Evolutionary conservation across 2,797 vertebrate species (phyloP).

Genomic region (Lemur catta): DNA sequence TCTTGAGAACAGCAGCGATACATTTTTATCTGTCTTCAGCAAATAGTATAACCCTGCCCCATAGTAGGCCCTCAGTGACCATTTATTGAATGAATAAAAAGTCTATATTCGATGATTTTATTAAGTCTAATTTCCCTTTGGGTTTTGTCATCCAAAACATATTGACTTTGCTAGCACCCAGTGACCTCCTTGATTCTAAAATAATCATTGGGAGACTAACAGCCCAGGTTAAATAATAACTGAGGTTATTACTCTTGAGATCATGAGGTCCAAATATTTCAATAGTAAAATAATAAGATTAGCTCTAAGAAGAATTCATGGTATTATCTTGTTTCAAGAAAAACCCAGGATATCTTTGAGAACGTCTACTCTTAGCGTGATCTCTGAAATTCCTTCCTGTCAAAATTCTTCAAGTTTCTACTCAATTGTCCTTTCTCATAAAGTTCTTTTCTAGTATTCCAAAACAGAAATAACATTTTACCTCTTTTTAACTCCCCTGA

Average conservation of each 20-base stretch:
- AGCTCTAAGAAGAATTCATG: neutral
- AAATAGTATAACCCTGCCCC: neutral
- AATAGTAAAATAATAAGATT: slow-evolving; percentile 12
- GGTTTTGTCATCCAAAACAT: neutral
- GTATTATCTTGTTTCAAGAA: neutral
- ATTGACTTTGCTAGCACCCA: neutral
- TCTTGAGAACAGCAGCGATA: neutral
- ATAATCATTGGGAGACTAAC: slow-evolving; percentile 2
- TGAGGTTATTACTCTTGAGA: neutral
- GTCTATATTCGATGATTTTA: neutral
- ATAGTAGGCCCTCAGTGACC: neutral
- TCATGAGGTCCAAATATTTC: slow-evolving; percentile 15
- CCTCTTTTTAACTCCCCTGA: neutral
- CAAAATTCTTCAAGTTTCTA: neutral
- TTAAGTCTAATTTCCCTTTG: neutral
- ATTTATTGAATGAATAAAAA: neutral
- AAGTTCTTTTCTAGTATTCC: neutral
- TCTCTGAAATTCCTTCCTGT: neutral
- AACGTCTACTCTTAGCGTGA: neutral
- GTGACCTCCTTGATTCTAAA: neutral
- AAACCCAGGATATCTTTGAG: neutral
- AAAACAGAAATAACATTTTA: neutral
- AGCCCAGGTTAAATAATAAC: neutral
- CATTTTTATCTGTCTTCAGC: neutral
- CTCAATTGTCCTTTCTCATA: neutral